Conservation (phyloP, 2,797 vertebrate genomes). For the Acridotheres tristis region DNA sequence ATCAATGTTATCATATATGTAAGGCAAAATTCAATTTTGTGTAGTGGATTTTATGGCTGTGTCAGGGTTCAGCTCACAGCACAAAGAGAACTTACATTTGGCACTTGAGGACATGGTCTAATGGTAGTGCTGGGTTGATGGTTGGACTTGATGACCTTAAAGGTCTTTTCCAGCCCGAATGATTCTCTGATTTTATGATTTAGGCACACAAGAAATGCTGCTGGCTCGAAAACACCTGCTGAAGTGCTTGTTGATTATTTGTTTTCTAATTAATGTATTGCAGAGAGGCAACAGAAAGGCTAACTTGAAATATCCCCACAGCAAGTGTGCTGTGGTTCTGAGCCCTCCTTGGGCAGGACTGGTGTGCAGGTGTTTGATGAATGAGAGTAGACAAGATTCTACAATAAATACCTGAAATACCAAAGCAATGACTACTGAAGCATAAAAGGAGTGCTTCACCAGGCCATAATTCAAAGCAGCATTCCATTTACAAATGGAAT, state of each 20-base stretch:
- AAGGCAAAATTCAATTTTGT: background rate
- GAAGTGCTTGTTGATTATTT: background rate
- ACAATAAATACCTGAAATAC: conserved; percentile 28
- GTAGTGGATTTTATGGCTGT: background rate
- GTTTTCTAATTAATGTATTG: conserved; percentile 9
- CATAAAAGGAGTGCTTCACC: background rate
- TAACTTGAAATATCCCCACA: background rate
- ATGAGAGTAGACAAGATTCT: conserved; percentile 46
- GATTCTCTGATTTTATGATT: background rate
- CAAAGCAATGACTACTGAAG: conserved; percentile 40
- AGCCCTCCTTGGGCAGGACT: background rate
- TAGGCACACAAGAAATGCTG: background rate
- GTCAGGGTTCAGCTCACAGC: background rate
- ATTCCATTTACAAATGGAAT: conserved; percentile 25
- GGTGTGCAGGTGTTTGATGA: conserved; percentile 24
- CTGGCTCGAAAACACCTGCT: background rate
- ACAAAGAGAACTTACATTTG: background rate
- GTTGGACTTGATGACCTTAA: background rate
- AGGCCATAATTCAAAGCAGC: conserved; percentile 30
- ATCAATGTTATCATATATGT: background rate
- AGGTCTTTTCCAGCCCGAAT: background rate
- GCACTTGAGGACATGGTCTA: background rate
- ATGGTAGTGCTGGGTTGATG: background rate
- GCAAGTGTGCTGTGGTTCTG: background rate
- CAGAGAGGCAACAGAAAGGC: background rate